Conservation (phyloP, 2,113 vertebrate genomes). For the Thalassarche chlororhynchos region DNA sequence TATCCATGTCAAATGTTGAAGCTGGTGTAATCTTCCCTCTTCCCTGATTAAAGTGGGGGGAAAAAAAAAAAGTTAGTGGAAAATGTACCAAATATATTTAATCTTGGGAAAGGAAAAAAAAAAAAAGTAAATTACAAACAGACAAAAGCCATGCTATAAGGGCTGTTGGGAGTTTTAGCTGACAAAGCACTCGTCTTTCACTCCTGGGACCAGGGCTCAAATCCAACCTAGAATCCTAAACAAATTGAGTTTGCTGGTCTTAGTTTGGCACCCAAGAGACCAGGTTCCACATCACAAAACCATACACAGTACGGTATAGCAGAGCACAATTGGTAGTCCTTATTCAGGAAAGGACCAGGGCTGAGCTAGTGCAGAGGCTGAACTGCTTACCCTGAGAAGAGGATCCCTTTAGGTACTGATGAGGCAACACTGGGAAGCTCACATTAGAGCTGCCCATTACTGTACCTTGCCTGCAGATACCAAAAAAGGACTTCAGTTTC, state of each 20-base stretch:
- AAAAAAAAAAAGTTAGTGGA: conserved; percentile 21
- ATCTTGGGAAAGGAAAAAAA: neutral
- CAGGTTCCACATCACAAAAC: neutral
- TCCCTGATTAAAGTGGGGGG: conserved; percentile 61
- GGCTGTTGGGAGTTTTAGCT: neutral
- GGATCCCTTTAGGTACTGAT: neutral
- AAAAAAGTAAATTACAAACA: neutral
- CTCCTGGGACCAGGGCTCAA: neutral
- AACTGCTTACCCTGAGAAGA: neutral
- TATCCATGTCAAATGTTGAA: conserved; percentile 99
- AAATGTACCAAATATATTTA: neutral
- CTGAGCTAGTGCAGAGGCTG: neutral
- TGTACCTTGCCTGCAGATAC: neutral
- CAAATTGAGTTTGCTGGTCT: neutral
- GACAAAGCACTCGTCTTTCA: conserved; percentile 1
- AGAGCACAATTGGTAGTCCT: neutral
- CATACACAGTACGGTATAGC: neutral
- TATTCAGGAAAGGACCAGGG: neutral
- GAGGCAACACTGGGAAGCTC: neutral
- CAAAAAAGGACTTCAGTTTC: conserved; percentile 17
- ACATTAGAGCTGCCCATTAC: neutral
- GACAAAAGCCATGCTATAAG: neutral
- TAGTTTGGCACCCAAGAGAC: neutral
- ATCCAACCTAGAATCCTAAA: neutral
- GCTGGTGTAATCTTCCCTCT: conserved; percentile 85